Base-by-base conservation (phyloP, 2,113 vertebrate genomes). In the Ctenomys sociabilis region DNA sequence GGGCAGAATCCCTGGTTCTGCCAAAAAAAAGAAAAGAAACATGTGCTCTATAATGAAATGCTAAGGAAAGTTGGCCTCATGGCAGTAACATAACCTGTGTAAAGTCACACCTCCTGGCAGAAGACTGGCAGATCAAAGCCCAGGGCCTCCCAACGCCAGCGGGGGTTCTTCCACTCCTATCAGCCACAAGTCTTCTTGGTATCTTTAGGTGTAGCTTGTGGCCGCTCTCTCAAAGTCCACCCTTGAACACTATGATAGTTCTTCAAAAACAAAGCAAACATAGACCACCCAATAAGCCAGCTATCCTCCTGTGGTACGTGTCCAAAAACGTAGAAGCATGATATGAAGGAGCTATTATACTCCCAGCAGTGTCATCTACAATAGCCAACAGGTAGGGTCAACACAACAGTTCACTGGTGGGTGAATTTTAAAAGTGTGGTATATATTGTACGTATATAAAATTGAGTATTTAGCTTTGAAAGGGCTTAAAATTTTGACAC, bases 1-100 rank as follows among this genome's bases (percentile, higher is more conserved):
- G n/a, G n/a, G n/a, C n/a, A n/a, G n/a, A n/a, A n/a, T n/a, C n/a
- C n/a, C n/a, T n/a, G n/a, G n/a, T n/a, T n/a, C n/a, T n/a, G n/a
- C n/a, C n/a, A n/a, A n/a, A n/a, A n/a, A n/a, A n/a, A n/a, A n/a
- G n/a, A n/a, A n/a, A n/a, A n/a, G n/a, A n/a, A n/a, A n/a, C n/a
- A n/a, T 30, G 26, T 5, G 0, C 8, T 59, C 43, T 45, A 9
- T 32, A 21, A 54, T 30, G 0, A 19, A 57, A 32, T 12, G 5
- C 17, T 82, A 88, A 43, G 64, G 91, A 59, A 75, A 28, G 7
- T 0, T 11, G 45, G 68, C 26, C 12, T 61, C 81, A 10, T 28
- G n/a, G 28, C 5, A 13, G 68, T 32, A 8, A 2, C 1, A 35
- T 22, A 59, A 4, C 49, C 12, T 2, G 0, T 6, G 0, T 13